Base-by-base conservation (phyloP, 2,113 vertebrate species). In the Hippocampus barbouri region DNA sequence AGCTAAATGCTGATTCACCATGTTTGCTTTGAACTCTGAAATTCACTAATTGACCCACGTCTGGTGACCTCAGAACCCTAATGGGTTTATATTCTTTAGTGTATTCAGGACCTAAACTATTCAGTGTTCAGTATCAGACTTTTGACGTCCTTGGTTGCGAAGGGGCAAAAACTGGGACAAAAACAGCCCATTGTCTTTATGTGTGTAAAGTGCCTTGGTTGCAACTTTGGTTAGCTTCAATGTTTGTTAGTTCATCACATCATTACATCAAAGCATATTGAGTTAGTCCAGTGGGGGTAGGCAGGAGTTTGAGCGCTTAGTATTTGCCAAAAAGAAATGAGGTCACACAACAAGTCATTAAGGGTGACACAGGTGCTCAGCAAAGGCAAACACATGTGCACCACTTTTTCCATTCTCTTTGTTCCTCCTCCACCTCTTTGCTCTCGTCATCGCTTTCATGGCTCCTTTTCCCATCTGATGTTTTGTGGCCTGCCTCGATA, bases 401-500 rank as follows among this genome's bases (percentile, higher is more conserved):
- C 69, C 51, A 61, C 9, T 74, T 81, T 81, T 60, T 54, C 63
- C 51, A 51, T 62, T 80, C 81, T 84, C 71, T 76, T 80, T 82
- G 69, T 71, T 78, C 63, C 59, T 65, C 51, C 3, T 70, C 61
- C 66, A 47, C 18, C 40, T 77, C 51, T 61, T 60, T 15, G 14
- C 57, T 16, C 34, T 34, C 59, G 16, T 61, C 25, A 34, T 61
- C 5, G 59, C 34, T 73, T 70, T 87, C 66, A 64, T 16, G 25
- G 49, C 60, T 84, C 51, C 62, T 60, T 61, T 34, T 40, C 70
- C 63, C 23, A 66, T 79, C 83, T 92, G 90, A 87, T 88, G 90
- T 91, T 91, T 61, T 91, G 79, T 85, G 78, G 77, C 80, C 59
- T 73, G 65, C 83, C 83, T 92, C 88, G 82, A 81, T 87, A 85